phyloP scores from a whole-genome alignment of 1,140 invertebrate genomes.

The Papilio polyxenes region DNA sequence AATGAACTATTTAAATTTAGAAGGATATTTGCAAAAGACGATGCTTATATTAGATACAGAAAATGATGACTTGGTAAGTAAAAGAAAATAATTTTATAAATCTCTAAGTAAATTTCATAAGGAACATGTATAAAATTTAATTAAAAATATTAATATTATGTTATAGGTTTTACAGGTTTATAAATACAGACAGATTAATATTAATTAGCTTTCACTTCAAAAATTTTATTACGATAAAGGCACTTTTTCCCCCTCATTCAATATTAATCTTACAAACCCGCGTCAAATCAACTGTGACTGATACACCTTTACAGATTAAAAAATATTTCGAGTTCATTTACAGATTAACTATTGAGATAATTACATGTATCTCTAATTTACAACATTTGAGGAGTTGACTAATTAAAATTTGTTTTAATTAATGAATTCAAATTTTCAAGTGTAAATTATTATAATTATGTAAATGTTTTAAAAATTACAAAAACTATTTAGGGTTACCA shows the following conservation, averaged over 20 bases:
- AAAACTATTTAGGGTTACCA: not conserved
- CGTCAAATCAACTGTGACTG: conserved; percentile 47
- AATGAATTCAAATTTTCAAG: conserved; percentile 11
- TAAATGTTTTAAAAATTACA: not conserved
- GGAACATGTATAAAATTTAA: conserved; percentile 48
- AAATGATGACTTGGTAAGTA: not conserved
- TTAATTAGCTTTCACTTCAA: conserved; percentile 25
- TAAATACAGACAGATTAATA: conserved; percentile 14
- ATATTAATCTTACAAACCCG: conserved; percentile 54
- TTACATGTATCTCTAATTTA: conserved; percentile 41
- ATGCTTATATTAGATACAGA: not conserved
- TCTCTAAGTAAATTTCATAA: not conserved
- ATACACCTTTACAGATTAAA: conserved; percentile 56
- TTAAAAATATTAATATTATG: conserved; percentile 40
- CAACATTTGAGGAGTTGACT: conserved; percentile 41
- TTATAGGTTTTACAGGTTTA: too few relatives aligned
- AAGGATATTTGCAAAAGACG: too few relatives aligned
- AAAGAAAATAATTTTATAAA: too few relatives aligned
- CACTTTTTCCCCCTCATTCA: conserved; percentile 53
- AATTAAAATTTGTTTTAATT: conserved; percentile 38
- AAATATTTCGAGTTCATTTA: conserved; percentile 53
- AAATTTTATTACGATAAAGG: conserved; percentile 1
- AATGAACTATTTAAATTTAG: too few relatives aligned
- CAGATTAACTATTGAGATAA: conserved; percentile 45
- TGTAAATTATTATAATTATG: conserved; percentile 4